Percentiles rank a stretch among this genome's conserved stretches.
Evolutionary conservation across 2,113 vertebrate species (phyloP).

Genomic region (Scomber japonicus): DNA sequence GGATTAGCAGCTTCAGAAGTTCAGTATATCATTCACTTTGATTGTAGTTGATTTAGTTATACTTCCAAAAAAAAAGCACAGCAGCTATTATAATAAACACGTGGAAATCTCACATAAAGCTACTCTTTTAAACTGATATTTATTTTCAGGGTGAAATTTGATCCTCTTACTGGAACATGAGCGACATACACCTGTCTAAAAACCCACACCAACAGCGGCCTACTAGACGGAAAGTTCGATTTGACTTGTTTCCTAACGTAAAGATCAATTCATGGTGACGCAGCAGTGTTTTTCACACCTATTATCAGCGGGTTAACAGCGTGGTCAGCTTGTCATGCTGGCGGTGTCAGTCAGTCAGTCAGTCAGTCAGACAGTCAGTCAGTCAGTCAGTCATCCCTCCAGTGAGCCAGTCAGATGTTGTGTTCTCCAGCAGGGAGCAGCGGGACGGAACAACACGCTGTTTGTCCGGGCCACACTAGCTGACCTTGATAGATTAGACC

Average conservation of each 20-base stretch:
- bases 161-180: too few species aligned
- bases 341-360: constrained; percentile 6
- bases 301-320: not conserved
- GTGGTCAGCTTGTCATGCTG: not conserved
- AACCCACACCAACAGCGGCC: too few species aligned
- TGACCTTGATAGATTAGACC: constrained; percentile 87
- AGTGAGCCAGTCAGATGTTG: constrained; percentile 40
- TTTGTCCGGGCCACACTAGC: constrained; percentile 80
- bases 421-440: constrained; percentile 66
- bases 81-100: too few species aligned
- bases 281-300: not conserved
- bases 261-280: not conserved
- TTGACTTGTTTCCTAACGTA: not conserved
- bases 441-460: constrained; percentile 76
- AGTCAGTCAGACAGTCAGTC: constrained; percentile 17
- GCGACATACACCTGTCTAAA: too few species aligned
- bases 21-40: not conserved
- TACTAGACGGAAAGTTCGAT: too few species aligned
- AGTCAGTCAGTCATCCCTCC: constrained; percentile 28
- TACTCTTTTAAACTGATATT: too few species aligned
- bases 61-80: too few species aligned
- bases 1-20: too few species aligned
- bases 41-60: not conserved
- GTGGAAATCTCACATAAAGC: too few species aligned
- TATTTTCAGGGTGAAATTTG: too few species aligned